phyloP scores from a whole-genome alignment of 2,113 vertebrate genomes.

The Erythrocebus patas region DNA sequence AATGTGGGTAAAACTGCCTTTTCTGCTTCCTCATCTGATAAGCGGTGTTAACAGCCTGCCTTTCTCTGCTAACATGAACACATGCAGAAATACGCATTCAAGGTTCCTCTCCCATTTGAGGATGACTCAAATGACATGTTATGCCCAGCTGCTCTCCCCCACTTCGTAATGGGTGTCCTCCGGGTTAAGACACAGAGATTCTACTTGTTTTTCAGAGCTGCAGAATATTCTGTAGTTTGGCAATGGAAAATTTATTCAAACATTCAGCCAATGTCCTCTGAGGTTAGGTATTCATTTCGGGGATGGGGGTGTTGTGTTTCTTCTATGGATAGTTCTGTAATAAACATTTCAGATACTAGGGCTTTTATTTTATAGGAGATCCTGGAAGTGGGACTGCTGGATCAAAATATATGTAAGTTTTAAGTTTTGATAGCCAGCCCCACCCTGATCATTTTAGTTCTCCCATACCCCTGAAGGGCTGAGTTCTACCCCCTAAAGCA shows the following conservation, averaged over 20 bases:
- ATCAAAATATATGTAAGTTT: background rate
- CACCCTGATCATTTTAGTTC: background rate
- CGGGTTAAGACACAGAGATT: background rate
- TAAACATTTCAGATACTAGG: background rate
- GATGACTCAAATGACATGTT: too few species aligned
- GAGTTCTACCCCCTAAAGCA: background rate
- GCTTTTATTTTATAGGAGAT: background rate
- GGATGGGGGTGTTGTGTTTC: too few species aligned
- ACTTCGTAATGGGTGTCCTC: too few species aligned
- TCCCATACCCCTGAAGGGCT: background rate
- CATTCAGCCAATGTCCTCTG: background rate
- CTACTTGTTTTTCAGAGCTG: background rate
- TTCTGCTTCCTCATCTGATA: background rate
- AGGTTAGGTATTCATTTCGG: background rate
- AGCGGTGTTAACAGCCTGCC: background rate
- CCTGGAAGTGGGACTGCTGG: background rate
- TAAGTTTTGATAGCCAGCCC: background rate
- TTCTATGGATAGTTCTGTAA: background rate
- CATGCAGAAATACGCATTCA: accelerated
- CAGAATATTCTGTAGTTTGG: background rate
- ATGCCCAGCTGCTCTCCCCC: too few species aligned
- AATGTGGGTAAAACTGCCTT: background rate
- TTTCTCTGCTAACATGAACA: background rate
- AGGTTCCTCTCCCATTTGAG: background rate
- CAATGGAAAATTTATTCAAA: background rate